These are phyloP conservation scores for Buteo buteo DNA, from an alignment of 2,113 vertebrate genomes.

Conservation along the genomic window DNA sequence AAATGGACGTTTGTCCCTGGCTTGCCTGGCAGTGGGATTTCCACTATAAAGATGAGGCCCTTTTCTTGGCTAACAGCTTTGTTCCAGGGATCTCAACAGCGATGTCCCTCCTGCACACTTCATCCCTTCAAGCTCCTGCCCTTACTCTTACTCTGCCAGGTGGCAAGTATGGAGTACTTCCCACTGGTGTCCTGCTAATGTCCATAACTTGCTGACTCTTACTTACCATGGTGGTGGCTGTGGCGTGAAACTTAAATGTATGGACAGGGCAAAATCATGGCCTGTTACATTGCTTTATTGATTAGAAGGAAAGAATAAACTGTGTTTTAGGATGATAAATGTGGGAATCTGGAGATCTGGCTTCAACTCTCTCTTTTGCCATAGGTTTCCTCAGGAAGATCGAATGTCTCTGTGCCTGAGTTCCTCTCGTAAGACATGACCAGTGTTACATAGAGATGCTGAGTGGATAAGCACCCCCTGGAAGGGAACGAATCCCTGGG, in stretches of 20 bases:
- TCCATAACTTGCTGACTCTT: neutral
- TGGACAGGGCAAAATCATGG: neutral
- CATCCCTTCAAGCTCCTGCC: neutral
- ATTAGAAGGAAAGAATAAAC: neutral
- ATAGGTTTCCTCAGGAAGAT: neutral
- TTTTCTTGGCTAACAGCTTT: neutral
- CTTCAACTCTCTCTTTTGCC: neutral
- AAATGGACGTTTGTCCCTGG: neutral
- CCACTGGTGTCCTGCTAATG: neutral
- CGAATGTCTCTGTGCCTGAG: neutral
- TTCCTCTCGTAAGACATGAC: neutral
- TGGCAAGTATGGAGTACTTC: neutral
- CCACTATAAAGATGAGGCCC: neutral
- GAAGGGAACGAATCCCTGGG: neutral
- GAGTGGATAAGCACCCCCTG: neutral
- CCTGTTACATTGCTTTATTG: neutral
- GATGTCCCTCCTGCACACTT: neutral
- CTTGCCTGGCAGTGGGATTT: neutral
- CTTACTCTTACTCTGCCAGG: neutral
- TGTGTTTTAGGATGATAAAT: neutral
- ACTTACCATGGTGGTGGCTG: neutral
- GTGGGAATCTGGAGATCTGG: neutral
- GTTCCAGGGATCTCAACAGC: neutral
- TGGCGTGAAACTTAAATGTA: neutral
- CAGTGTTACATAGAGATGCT: neutral